Percentiles rank a stretch among this genome's conserved stretches.
These are phyloP conservation scores for Rhinella marina DNA, from an alignment of 2,797 vertebrate genomes.

Conservation along the genomic window DNA sequence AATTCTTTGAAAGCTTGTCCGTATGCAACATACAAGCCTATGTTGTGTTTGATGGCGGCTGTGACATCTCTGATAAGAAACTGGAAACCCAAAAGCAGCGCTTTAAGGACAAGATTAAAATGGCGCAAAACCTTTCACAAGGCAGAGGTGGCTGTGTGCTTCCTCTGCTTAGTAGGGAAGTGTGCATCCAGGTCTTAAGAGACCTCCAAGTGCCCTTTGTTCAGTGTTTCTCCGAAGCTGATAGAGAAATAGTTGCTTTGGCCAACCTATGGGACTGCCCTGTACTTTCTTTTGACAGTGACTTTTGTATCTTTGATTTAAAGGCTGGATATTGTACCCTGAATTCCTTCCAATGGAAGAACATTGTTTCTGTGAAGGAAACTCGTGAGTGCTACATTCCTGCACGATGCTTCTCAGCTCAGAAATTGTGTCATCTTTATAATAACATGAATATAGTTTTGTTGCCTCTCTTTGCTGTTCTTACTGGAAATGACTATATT, in stretches of 20 bases:
- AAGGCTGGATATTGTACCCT: slow-evolving; percentile 86
- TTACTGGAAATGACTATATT: slow-evolving; percentile 88
- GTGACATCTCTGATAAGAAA: slow-evolving; percentile 87
- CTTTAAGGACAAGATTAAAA: slow-evolving; percentile 80
- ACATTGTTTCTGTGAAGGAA: slow-evolving; percentile 65
- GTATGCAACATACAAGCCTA: slow-evolving; percentile 83
- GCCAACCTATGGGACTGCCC: slow-evolving; percentile 91
- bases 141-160: slow-evolving; percentile 76
- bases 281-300: slow-evolving; percentile 90
- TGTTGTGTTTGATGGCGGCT: slow-evolving; percentile 92
- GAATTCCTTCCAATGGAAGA: slow-evolving; percentile 85
- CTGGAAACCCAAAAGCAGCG: slow-evolving; percentile 82
- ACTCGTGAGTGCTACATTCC: slow-evolving; percentile 77
- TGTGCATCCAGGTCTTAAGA: slow-evolving; percentile 85
- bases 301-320: slow-evolving; percentile 93
- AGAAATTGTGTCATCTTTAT: slow-evolving; percentile 81
- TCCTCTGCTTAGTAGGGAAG: slow-evolving; percentile 81
- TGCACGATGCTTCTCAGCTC: slow-evolving; percentile 78
- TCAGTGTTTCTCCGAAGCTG: slow-evolving; percentile 91
- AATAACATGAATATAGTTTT: slow-evolving; percentile 76
- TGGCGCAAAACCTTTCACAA: slow-evolving; percentile 77
- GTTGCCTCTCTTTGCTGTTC: slow-evolving; percentile 87
- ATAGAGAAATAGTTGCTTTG: slow-evolving; percentile 88
- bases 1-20: slow-evolving; percentile 81
- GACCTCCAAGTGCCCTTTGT: slow-evolving; percentile 80